Evolutionary conservation across 2,113 vertebrate species (phyloP).

Genomic region (Porphyrio hochstetteri): DNA sequence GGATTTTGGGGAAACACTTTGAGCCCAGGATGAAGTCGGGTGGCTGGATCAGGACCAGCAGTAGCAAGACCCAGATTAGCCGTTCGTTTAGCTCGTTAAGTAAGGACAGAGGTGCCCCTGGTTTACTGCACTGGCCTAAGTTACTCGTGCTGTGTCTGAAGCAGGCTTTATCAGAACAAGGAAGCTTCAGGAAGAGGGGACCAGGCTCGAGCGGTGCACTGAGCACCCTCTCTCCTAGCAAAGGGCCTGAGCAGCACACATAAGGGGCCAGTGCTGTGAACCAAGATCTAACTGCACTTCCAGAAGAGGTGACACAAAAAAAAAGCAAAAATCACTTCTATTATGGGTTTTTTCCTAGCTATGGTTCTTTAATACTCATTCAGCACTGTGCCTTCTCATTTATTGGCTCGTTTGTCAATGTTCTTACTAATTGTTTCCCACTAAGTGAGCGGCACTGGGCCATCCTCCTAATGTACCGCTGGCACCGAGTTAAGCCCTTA

Average conservation of each 20-base stretch:
- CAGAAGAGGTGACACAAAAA: not conserved
- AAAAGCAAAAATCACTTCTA: not conserved
- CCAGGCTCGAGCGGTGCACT: not conserved
- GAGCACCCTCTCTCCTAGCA: not conserved
- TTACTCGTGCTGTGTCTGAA: not conserved
- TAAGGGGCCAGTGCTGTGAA: accelerated
- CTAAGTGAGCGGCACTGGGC: not conserved
- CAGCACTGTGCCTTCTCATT: not conserved
- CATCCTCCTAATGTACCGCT: not conserved
- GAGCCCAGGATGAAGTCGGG: not conserved
- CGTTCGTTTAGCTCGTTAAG: not conserved
- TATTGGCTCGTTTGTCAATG: not conserved
- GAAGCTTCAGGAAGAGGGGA: not conserved
- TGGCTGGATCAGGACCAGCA: not conserved
- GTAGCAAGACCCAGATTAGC: not conserved
- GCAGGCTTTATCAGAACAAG: not conserved
- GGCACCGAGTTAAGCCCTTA: not conserved
- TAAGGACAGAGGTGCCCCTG: not conserved
- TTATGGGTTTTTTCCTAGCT: not conserved
- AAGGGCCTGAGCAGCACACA: not conserved
- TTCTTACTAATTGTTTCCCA: not conserved
- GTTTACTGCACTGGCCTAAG: not conserved
- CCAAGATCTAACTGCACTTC: not conserved
- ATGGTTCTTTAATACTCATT: not conserved
- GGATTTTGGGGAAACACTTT: not conserved